A percentile compares a stretch with the other conserved stretches of the same genome.
These are phyloP conservation scores for Myiothlypis chrysogaster DNA, from an alignment of 2,797 vertebrate genomes.

Conservation along the genomic window DNA sequence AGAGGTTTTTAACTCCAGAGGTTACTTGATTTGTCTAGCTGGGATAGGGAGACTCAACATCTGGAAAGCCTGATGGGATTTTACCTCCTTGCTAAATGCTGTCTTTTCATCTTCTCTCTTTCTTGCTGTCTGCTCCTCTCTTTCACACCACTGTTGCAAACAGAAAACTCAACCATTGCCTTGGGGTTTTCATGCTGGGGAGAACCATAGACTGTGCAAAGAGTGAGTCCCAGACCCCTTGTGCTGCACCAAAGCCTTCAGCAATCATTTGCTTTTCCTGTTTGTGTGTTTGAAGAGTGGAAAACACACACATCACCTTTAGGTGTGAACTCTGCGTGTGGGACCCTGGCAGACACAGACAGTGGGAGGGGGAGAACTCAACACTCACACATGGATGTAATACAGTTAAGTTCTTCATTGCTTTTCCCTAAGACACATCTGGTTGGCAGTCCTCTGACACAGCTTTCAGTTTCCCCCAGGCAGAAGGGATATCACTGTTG, in stretches of 20 bases:
- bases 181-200: neutral
- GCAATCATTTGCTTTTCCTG: neutral
- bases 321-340: neutral
- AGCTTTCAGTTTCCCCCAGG: neutral
- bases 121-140: neutral
- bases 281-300: neutral
- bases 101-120: neutral
- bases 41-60: neutral
- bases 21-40: neutral
- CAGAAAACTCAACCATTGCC: accelerated
- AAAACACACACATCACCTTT: neutral
- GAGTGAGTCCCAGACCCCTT: accelerated
- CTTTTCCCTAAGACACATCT: neutral
- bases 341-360: neutral
- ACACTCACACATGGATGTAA: neutral
- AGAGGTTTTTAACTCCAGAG: neutral
- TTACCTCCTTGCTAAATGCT: neutral
- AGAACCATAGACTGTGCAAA: neutral
- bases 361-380: neutral
- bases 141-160: neutral
- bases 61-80: neutral
- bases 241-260: neutral
- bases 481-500: neutral
- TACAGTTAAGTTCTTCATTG: neutral
- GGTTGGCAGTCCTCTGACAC: neutral